Evolutionary conservation across 2,888 invertebrate genomes (phyloP).

Genomic region (Carpatolechia fugitivella): DNA sequence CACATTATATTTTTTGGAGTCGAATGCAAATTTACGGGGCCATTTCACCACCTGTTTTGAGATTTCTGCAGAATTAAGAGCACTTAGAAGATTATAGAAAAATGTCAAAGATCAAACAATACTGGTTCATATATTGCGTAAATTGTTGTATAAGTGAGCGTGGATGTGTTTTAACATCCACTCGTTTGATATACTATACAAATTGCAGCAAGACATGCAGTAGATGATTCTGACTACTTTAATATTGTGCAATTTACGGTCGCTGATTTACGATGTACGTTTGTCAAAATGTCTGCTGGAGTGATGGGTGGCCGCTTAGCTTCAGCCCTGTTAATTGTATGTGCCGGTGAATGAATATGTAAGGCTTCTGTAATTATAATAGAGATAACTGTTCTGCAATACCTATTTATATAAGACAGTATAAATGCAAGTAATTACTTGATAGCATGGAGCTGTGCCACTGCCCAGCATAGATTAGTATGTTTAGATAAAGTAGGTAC

Average conservation of each 20-base stretch:
- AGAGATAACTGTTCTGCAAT: slow-evolving; percentile 7
- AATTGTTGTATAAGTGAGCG: slow-evolving; percentile 47
- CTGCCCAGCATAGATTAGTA: no score
- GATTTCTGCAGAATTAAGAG: no score
- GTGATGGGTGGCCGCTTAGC: slow-evolving; percentile 12
- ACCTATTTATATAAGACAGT: not conserved
- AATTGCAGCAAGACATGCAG: slow-evolving; percentile 40
- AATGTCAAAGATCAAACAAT: slow-evolving; percentile 24
- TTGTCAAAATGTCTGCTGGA: slow-evolving; percentile 11
- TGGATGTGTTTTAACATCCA: slow-evolving; percentile 26
- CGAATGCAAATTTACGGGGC: no score
- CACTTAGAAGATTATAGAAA: no score
- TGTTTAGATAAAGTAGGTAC: no score
- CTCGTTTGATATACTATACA: slow-evolving; percentile 28
- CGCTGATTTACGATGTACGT: slow-evolving; percentile 29
- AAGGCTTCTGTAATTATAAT: slow-evolving; percentile 10
- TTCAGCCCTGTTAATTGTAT: slow-evolving; percentile 4
- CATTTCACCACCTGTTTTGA: no score
- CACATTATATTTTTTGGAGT: no score
- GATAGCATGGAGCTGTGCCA: slow-evolving; percentile 2
- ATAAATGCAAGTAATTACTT: slow-evolving; percentile 2
- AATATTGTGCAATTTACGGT: slow-evolving; percentile 30
- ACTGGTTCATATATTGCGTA: slow-evolving; percentile 42
- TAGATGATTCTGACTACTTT: slow-evolving; percentile 30
- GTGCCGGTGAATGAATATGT: not conserved